Percentiles rank a stretch among this genome's conserved stretches.
phyloP scores from a whole-genome alignment of 1,140 invertebrate genomes.

The Dendrolimus kikuchii region DNA sequence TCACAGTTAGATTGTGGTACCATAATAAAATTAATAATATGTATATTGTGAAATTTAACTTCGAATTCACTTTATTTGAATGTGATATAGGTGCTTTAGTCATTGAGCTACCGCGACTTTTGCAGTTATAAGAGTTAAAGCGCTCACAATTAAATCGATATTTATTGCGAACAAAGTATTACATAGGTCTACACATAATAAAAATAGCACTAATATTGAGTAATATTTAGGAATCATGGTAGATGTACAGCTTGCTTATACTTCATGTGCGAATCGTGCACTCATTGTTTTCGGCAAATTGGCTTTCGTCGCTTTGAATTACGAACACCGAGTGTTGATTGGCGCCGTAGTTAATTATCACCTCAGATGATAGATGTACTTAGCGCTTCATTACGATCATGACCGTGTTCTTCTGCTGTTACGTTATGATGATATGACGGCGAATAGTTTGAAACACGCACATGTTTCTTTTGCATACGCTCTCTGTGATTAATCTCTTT shows the following conservation, averaged over 20 bases:
- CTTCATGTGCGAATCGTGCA: slow-evolving; percentile 5
- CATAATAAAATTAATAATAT: no score
- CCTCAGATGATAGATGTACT: slow-evolving; percentile 42
- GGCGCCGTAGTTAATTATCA: slow-evolving; percentile 3
- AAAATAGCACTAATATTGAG: slow-evolving; percentile 2
- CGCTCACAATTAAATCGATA: no score
- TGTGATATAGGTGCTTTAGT: no score
- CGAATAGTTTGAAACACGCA: slow-evolving; percentile 19
- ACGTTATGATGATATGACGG: slow-evolving; percentile 30
- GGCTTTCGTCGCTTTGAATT: slow-evolving; percentile 33
- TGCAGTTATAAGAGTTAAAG: no score
- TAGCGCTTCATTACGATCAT: slow-evolving; percentile 52
- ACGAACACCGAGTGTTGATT: not conserved
- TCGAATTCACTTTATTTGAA: no score
- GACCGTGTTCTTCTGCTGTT: slow-evolving; percentile 33
- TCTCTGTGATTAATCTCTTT: slow-evolving; percentile 22
- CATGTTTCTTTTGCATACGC: slow-evolving; percentile 25
- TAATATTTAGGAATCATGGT: slow-evolving; percentile 10
- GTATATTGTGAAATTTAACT: no score
- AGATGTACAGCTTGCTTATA: slow-evolving; percentile 39
- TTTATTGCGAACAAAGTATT: no score
- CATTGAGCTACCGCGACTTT: no score
- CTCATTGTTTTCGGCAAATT: slow-evolving; percentile 9
- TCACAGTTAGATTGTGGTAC: no score
- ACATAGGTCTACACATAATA: not conserved